A percentile compares a stretch with the other conserved stretches of the same genome.
Evolutionary conservation across 2,888 invertebrate genomes (phyloP).

Genomic region (Sinopyrophorus schimmeli): DNA sequence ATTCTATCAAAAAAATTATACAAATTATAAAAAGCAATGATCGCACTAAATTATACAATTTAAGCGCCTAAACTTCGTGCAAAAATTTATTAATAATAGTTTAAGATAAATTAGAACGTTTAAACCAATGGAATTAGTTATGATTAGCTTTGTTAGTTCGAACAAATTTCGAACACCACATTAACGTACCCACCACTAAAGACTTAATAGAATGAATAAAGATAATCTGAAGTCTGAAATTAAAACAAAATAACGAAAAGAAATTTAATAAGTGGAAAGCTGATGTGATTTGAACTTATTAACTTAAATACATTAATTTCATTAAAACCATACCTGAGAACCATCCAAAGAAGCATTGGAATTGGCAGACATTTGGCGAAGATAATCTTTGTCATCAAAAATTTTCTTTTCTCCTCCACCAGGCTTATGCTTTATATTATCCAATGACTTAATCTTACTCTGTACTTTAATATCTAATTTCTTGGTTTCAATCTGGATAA

Average conservation of each 20-base stretch:
- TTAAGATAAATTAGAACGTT: no score
- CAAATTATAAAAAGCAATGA: conserved; percentile 3
- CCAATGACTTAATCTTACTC: conserved; percentile 89
- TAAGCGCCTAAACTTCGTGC: no score
- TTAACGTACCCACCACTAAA: no score
- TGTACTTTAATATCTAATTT: conserved; percentile 91
- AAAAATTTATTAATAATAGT: no score
- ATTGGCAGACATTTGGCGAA: conserved; percentile 67
- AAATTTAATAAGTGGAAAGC: neutral
- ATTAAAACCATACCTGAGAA: conserved; percentile 65
- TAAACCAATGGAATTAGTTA: no score
- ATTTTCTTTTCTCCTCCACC: conserved; percentile 94
- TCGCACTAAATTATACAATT: no score
- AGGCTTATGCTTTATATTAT: conserved; percentile 89
- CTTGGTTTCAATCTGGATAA: conserved; percentile 88
- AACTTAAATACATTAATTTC: no score
- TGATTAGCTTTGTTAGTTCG: no score
- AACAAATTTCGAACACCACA: no score
- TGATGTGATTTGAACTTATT: no score
- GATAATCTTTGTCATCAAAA: conserved; percentile 89
- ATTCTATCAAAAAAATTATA: conserved; percentile 62
- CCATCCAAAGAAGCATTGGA: conserved; percentile 60
- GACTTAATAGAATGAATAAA: conserved; percentile 47
- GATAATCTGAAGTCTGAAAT: conserved; percentile 45
- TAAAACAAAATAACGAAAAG: conserved; percentile 31